phyloP scores from a whole-genome alignment of 2,113 vertebrate genomes.

The Thamnophis sirtalis region DNA sequence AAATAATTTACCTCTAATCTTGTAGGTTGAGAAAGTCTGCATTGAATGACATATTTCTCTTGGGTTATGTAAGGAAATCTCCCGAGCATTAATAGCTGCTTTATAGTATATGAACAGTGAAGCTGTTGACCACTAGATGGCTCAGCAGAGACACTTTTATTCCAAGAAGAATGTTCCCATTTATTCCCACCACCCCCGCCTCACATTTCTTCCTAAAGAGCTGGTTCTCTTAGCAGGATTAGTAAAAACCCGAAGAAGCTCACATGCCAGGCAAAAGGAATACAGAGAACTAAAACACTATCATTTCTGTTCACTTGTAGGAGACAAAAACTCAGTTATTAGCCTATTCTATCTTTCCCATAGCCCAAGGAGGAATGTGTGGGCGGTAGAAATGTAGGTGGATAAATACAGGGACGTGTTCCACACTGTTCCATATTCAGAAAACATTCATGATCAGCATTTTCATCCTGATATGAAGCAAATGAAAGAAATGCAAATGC shows the following conservation, averaged over 20 bases:
- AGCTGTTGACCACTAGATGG: constrained; percentile 18
- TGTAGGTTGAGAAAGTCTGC: background rate
- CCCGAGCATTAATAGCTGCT: background rate
- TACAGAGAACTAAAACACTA: background rate
- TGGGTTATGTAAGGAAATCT: background rate
- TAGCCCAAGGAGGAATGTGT: background rate
- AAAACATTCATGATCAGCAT: constrained; percentile 7
- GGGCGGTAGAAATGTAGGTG: background rate
- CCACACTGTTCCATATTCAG: background rate
- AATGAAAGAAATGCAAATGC: constrained; percentile 10
- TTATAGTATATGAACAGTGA: background rate
- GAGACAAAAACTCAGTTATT: background rate
- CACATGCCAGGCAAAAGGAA: background rate
- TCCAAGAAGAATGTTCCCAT: background rate
- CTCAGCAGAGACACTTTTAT: constrained; percentile 2
- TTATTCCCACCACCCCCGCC: background rate
- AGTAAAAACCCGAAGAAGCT: background rate
- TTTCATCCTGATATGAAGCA: constrained; percentile 13
- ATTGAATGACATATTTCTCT: background rate
- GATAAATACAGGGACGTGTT: background rate
- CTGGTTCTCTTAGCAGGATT: background rate
- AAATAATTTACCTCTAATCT: background rate
- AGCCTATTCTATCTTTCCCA: constrained; percentile 2
- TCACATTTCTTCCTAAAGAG: background rate
- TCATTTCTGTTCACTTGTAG: background rate